Evolutionary conservation across 2,797 vertebrate genomes (phyloP).

Genomic region (Myotis pilosus): DNA sequence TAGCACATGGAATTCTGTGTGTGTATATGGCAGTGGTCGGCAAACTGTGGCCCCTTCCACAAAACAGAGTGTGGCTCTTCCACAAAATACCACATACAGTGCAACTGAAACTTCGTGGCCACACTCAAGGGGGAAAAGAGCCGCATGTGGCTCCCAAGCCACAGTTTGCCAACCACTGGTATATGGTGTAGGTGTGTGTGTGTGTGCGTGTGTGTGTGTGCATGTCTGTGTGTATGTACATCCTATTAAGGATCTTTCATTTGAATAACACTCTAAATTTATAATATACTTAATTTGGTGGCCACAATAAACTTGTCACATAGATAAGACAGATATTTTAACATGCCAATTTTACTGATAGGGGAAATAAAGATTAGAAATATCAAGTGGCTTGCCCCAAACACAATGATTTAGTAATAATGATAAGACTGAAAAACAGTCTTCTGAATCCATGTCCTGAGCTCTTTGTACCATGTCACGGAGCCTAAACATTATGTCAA

Average conservation of each 20-base stretch:
- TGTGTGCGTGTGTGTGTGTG: too few relatives aligned
- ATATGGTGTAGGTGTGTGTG: background rate
- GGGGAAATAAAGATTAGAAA: background rate
- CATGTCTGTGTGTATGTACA: background rate
- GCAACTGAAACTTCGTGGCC: too few relatives aligned
- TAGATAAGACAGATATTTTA: background rate
- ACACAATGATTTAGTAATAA: background rate
- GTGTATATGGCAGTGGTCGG: background rate
- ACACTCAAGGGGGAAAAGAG: too few relatives aligned
- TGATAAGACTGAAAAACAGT: background rate
- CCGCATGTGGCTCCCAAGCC: too few relatives aligned
- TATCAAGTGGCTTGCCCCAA: background rate
- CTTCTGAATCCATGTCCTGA: background rate
- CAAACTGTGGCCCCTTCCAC: too few relatives aligned
- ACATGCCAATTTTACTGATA: background rate
- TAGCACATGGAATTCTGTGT: background rate
- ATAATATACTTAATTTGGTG: background rate
- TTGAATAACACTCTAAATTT: background rate
- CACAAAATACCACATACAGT: too few relatives aligned
- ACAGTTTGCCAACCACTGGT: too few relatives aligned
- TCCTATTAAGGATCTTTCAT: background rate
- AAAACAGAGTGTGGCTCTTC: too few relatives aligned
- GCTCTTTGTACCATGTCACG: background rate
- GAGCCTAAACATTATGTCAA: background rate
- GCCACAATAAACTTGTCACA: background rate